Base-by-base conservation (phyloP, 2,113 vertebrate genomes). In the Casuarius casuarius region DNA sequence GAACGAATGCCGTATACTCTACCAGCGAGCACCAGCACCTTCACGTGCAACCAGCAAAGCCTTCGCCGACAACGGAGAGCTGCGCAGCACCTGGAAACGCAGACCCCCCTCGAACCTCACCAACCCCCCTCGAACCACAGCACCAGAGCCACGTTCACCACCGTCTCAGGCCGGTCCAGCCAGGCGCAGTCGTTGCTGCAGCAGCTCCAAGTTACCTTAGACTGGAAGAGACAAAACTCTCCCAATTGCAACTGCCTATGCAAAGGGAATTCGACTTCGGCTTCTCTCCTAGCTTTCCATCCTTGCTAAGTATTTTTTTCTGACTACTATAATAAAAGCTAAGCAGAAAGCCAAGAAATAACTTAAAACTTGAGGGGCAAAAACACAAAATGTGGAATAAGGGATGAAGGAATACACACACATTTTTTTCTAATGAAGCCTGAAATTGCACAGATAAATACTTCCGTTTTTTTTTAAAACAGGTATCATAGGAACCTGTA, bases 181-280 rank as follows among this genome's bases (percentile, higher is more conserved):
- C 3, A 6, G 51, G 9, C 11, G 54, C 56, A 70, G 63, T 21
- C 26, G 18, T 1, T 28, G 59, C 85, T 84, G 46, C 73, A 15
- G 54, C 22, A 72, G 48, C 54, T 65, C 46, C 2, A 48, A 46
- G 17, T 9, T 59, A 35, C 16, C 0, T 4, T 35, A 26, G 19
- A 33, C 2, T 7, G 8, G 28, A 48, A 74, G 17, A 67, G 3
- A 56, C 2, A 42, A 21, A 58, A 75, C 6, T 7, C 13, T 62
- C 28, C 1, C 33, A 2, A 5, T 1, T 22, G 31, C 29, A 29
- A 3, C 5, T 44, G 42, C 7, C 2, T 31, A 40, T 40, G 25
- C 35, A 65, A 65, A 65, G 22, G 14, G 22, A 65, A 35, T 40
- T 23, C 35, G 9, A n/a, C 22, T 25, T 65, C 33, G 16, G 35